Evolutionary conservation across 2,113 vertebrate species (phyloP).

Genomic region (Noturus placidus): DNA sequence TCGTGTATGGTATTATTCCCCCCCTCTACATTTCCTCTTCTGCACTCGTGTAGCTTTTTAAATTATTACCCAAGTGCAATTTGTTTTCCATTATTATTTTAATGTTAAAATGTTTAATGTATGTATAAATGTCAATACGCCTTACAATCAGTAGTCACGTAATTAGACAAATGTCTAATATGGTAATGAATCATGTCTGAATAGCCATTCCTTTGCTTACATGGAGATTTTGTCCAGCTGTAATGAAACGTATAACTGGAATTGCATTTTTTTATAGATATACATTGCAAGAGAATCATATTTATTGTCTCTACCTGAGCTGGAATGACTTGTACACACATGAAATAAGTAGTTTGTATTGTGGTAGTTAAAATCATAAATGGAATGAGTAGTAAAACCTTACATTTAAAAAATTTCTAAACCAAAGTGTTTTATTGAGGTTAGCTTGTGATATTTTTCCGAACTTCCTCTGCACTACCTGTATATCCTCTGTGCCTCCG

Average conservation of each 20-base stretch:
- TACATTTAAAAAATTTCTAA: slow-evolving; percentile 10
- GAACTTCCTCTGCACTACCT: slow-evolving; percentile 35
- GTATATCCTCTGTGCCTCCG: slow-evolving; percentile 39
- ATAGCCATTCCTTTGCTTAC: slow-evolving; percentile 50
- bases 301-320: slow-evolving; percentile 47
- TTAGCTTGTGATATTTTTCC: slow-evolving; percentile 25
- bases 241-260: slow-evolving; percentile 48
- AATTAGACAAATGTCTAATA: slow-evolving; percentile 27
- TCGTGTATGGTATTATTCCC: not conserved
- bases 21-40: slow-evolving; percentile 3
- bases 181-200: slow-evolving; percentile 26
- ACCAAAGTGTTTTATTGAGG: slow-evolving; percentile 29
- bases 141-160: slow-evolving; percentile 31
- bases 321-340: slow-evolving; percentile 40
- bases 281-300: slow-evolving; percentile 27
- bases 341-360: slow-evolving; percentile 16
- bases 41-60: slow-evolving; percentile 46
- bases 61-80: slow-evolving; percentile 56
- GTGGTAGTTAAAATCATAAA: not conserved
- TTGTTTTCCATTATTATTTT: slow-evolving; percentile 24
- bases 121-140: slow-evolving; percentile 25
- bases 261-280: slow-evolving; percentile 15
- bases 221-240: slow-evolving; percentile 28
- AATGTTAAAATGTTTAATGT: slow-evolving; percentile 22
- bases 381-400: not conserved